phyloP scores from a whole-genome alignment of 2,113 vertebrate genomes.

The Lycocorax pyrrhopterus region DNA sequence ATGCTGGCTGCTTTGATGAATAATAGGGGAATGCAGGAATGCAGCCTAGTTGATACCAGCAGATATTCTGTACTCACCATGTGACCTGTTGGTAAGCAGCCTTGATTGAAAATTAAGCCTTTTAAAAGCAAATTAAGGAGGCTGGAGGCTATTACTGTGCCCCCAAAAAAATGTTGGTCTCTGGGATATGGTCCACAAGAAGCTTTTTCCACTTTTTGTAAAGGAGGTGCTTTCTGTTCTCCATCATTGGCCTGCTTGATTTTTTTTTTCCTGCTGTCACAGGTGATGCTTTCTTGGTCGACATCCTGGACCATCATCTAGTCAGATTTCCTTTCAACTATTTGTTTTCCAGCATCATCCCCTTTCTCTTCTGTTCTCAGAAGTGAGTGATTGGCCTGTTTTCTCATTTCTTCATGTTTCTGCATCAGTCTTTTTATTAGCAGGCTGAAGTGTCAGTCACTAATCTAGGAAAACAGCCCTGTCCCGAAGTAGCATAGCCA shows the following conservation, averaged over 20 bases:
- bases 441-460: background rate
- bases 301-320: background rate
- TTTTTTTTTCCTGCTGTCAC: background rate
- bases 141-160: background rate
- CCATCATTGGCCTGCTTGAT: background rate
- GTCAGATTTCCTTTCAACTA: background rate
- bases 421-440: background rate
- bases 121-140: background rate
- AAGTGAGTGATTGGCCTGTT: background rate
- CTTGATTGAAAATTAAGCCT: background rate
- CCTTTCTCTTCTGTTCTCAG: background rate
- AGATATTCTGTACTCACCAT: background rate
- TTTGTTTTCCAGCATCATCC: background rate
- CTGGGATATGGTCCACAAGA: background rate
- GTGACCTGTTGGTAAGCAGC: background rate
- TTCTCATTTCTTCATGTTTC: background rate
- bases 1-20: background rate
- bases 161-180: background rate
- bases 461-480: background rate
- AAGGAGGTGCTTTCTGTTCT: background rate
- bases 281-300: background rate
- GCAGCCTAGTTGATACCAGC: background rate
- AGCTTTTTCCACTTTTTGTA: background rate
- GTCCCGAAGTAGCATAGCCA: background rate
- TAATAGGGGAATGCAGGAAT: background rate